Evolutionary conservation across 2,797 vertebrate species (phyloP).

Genomic region (Rhadinocentrus ornatus): DNA sequence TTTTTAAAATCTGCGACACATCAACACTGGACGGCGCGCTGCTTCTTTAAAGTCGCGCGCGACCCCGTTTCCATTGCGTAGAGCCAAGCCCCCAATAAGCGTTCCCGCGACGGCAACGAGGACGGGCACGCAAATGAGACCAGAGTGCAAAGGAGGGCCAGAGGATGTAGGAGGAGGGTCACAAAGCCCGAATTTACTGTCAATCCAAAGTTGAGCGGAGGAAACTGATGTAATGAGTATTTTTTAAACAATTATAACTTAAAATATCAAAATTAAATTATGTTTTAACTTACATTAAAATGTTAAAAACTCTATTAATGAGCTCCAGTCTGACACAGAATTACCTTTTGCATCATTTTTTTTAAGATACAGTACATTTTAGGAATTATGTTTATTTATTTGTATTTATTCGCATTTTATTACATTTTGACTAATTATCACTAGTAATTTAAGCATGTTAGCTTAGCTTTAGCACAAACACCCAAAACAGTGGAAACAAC

Average conservation of each 20-base stretch:
- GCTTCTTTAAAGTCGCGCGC: conserved; percentile 70
- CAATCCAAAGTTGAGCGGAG: conserved; percentile 8
- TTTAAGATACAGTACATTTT: neutral
- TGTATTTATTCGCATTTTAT: too few relatives aligned
- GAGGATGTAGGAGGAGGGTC: conserved; percentile 28
- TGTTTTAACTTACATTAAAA: neutral
- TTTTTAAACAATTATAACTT: neutral
- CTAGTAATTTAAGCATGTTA: neutral
- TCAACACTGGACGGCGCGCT: conserved; percentile 78
- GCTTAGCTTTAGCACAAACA: conserved; percentile 3
- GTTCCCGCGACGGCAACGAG: conserved; percentile 45
- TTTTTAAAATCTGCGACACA: conserved; percentile 88
- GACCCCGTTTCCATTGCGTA: conserved; percentile 76
- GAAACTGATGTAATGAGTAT: neutral
- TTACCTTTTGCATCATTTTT: neutral
- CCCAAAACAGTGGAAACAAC: neutral
- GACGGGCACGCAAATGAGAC: conserved; percentile 71
- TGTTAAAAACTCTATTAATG: neutral
- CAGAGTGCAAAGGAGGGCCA: conserved; percentile 64
- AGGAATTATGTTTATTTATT: too few relatives aligned
- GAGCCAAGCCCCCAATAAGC: conserved; percentile 73
- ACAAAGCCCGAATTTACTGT: conserved; percentile 45
- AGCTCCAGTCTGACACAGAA: neutral
- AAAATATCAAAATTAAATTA: neutral
- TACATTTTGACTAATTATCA: too few relatives aligned